Evolutionary conservation across 2,888 invertebrate species (phyloP), one percentile per base, ranked within the genome.

Genomic region (Sinohyriopsis cumingii): DNA sequence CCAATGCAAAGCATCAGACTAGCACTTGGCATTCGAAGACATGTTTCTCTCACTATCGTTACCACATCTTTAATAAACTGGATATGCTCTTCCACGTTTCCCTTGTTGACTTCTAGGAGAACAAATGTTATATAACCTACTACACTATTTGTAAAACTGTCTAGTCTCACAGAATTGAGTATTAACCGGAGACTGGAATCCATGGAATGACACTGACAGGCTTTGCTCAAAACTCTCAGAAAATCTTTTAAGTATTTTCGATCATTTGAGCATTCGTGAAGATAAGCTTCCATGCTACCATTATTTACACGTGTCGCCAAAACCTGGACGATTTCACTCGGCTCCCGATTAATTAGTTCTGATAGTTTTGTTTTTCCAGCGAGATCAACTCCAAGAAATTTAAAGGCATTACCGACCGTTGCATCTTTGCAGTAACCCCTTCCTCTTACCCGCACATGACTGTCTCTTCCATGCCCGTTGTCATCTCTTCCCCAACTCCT

Each of bases 221-320:
- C 80, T 65, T 69, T 78, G 25, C 73, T 69, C 24, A 81, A 55
- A 1, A 78, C 73, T 19, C 55, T 63, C n/a, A 71, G 56, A 15
- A 69, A 28, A 1, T 65, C 61, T 65, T 63, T 61, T 2, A 73
- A 61, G 45, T 63, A 53, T 33, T 69, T 66, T 7, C 59, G 65
- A 28, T 63, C 63, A 9, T 55, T 20, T 19, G 33, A 62, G 54
- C 68, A 65, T 45, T 61, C 59, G 4, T 22, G 33, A 19, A 72
- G 59, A 20, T 55, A 66, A 45, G 72, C 67, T 59, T 61, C 56
- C 53, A 75, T 65, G 22, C 57, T 62, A 5, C 67, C 65, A 19
- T 66, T 57, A 33, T 33, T 33, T 33, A 33, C 33, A 19, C 67
- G 71, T 24, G 64, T 59, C 45, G 68, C 67, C 45, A 74, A 53